Evolutionary conservation across 2,113 vertebrate species (phyloP), one percentile per base, ranked within the genome.

Genomic region (Periophthalmodon schlosseri): DNA sequence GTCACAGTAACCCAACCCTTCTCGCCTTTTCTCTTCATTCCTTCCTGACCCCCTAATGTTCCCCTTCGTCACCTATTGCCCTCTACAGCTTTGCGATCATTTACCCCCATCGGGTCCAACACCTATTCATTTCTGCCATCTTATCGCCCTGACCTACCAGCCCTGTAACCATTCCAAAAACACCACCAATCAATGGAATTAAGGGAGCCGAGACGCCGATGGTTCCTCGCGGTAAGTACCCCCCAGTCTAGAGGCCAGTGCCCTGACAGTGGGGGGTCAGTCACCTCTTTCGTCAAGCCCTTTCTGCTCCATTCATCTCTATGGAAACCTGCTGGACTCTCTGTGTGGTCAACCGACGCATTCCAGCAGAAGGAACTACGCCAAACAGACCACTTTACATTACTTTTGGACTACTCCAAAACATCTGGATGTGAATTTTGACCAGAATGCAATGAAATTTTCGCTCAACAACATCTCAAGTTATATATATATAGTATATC

Each of bases 41-140:
- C 82, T 89, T 85, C 69, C 76, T 69, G 28, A 88, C 89, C 83
- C 80, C 83, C 72, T 76, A 79, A 82, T 74, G 82, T 79, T 83
- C 69, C 83, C 67, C 68, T 83, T 68, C 74, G 83, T 87, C 81
- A 81, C 77, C 83, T 78, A 66, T 75, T 86, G 73, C 50, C 82
- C 80, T 72, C 70, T 73, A 60, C 58, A 86, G 71, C 83, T 67
- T 58, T 64, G 76, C 77, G 72, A 81, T 87, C 87, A 90, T 89
- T 93, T 91, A 91, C 76, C 84, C 81, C 85, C 76, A 79, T 83
- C 75, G 75, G 71, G 71, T 85, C 71, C 78, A 86, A 87, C 83
- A 77, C 76, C 60, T 85, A 79, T 87, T 88, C 77, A 70, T 54
- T 81, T 84, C 79, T 81, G 77, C 72, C 76, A 72, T 85, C 75